phyloP scores from a whole-genome alignment of 2,113 vertebrate genomes.

The Pelusios castaneus region DNA sequence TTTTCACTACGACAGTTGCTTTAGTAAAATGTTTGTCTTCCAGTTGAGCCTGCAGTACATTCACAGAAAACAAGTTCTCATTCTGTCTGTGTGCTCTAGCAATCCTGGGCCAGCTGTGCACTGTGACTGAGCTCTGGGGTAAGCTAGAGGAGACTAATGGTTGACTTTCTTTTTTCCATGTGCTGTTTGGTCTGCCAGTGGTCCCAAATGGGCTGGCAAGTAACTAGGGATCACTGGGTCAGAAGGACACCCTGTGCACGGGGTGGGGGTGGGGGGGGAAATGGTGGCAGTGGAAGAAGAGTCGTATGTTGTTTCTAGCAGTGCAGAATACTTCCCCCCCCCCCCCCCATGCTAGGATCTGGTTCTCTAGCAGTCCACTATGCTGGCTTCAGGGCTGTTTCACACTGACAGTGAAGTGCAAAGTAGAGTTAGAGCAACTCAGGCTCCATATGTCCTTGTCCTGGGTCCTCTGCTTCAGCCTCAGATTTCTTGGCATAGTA shows the following conservation, averaged over 20 bases:
- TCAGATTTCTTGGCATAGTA: neutral
- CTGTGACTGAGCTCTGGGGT: too few species aligned
- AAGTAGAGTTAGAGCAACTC: neutral
- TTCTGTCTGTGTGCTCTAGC: neutral
- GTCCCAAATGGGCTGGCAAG: too few species aligned
- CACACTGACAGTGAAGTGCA: neutral
- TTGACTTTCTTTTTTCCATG: too few species aligned
- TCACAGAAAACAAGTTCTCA: neutral
- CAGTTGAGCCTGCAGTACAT: too few species aligned
- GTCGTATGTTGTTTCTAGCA: neutral
- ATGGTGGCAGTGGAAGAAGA: neutral
- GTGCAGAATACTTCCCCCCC: neutral
- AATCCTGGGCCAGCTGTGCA: neutral
- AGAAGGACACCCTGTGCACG: neutral
- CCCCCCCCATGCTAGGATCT: neutral
- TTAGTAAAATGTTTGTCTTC: neutral
- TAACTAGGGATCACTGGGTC: neutral
- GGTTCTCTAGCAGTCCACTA: neutral
- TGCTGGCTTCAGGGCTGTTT: neutral
- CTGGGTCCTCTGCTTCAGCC: neutral
- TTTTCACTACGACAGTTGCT: accelerated
- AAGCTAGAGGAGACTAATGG: neutral
- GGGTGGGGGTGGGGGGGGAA: too few species aligned
- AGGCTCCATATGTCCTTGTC: neutral
- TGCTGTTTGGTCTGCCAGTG: neutral